phyloP scores from a whole-genome alignment of 2,888 invertebrate species.

The Troides helena region DNA sequence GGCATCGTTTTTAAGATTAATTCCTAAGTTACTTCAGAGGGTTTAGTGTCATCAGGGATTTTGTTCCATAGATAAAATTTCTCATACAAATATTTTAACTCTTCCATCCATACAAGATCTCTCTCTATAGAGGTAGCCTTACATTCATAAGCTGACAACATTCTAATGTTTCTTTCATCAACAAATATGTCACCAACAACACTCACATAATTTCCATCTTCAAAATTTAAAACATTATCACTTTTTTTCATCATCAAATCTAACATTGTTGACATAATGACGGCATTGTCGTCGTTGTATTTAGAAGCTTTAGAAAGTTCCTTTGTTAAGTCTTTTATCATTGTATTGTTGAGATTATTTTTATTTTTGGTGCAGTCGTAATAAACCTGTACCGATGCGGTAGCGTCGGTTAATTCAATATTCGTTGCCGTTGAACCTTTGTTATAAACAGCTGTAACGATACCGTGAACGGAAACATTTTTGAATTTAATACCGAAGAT shows the following conservation, averaged over 20 bases:
- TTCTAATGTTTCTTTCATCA: slow-evolving; percentile 55
- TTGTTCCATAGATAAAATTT: slow-evolving; percentile 59
- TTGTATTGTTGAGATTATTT: slow-evolving; percentile 41
- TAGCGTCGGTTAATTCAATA: slow-evolving; percentile 66
- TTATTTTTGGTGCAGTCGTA: slow-evolving; percentile 59
- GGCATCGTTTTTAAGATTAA: too few species aligned
- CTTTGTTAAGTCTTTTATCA: slow-evolving; percentile 48
- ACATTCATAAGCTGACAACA: slow-evolving; percentile 64
- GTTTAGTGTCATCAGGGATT: slow-evolving; percentile 8
- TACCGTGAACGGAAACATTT: slow-evolving; percentile 68
- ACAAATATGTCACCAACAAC: slow-evolving; percentile 68
- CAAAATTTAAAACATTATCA: slow-evolving; percentile 43
- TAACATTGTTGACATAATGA: slow-evolving; percentile 57
- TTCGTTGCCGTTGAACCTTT: slow-evolving; percentile 46
- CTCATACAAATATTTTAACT: slow-evolving; percentile 66
- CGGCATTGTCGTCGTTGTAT: slow-evolving; percentile 51
- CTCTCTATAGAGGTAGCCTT: slow-evolving; percentile 51
- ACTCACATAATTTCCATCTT: slow-evolving; percentile 54
- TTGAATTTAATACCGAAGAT: slow-evolving; percentile 64
- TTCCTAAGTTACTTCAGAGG: not conserved
- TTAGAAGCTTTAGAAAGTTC: slow-evolving; percentile 49
- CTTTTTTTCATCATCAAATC: slow-evolving; percentile 48
- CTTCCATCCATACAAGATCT: slow-evolving; percentile 70
- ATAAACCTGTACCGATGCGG: slow-evolving; percentile 63
- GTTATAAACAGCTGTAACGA: slow-evolving; percentile 62